Evolutionary conservation across 2,888 invertebrate species (phyloP).

Genomic region (Druceiella hillmani): DNA sequence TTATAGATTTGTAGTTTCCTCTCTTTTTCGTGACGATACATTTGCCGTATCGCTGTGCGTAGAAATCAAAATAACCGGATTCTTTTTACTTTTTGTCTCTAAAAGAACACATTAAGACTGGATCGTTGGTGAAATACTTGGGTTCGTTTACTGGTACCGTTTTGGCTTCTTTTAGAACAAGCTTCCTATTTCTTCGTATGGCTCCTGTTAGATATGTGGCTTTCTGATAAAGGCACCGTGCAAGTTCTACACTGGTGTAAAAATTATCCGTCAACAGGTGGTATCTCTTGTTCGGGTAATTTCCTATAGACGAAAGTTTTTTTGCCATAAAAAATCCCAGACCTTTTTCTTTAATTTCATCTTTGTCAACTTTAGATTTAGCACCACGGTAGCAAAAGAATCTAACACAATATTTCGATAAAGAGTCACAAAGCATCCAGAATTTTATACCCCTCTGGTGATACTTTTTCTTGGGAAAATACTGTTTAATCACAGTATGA

Average conservation of each 20-base stretch:
- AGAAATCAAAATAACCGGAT: conserved; percentile 23
- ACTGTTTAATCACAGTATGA: conserved; percentile 21
- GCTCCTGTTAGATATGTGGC: conserved; percentile 21
- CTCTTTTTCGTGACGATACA: conserved; percentile 15
- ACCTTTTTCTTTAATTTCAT: conserved; percentile 18
- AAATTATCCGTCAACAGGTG: conserved; percentile 25
- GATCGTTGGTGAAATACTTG: conserved; percentile 15
- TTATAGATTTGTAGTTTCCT: conserved; percentile 12
- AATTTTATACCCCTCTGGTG: conserved; percentile 24
- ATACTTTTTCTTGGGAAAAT: conserved; percentile 26
- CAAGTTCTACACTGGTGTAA: conserved; percentile 23
- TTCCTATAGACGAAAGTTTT: conserved; percentile 21
- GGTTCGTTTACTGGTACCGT: conserved; percentile 15
- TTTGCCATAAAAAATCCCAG: conserved; percentile 18
- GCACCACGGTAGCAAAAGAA: conserved; percentile 23
- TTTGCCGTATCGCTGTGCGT: conserved; percentile 18
- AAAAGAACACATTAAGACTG: conserved; percentile 22
- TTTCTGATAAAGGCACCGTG: conserved; percentile 16
- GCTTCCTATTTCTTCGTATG: conserved; percentile 21
- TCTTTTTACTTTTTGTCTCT: conserved; percentile 22
- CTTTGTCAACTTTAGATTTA: conserved; percentile 16
- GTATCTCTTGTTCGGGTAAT: conserved; percentile 26
- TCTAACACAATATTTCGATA: conserved; percentile 24
- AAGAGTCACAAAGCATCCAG: conserved; percentile 26
- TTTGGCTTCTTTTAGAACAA: conserved; percentile 20